Base-by-base conservation (phyloP, 2,888 invertebrate genomes). In the Torymus auratus region DNA sequence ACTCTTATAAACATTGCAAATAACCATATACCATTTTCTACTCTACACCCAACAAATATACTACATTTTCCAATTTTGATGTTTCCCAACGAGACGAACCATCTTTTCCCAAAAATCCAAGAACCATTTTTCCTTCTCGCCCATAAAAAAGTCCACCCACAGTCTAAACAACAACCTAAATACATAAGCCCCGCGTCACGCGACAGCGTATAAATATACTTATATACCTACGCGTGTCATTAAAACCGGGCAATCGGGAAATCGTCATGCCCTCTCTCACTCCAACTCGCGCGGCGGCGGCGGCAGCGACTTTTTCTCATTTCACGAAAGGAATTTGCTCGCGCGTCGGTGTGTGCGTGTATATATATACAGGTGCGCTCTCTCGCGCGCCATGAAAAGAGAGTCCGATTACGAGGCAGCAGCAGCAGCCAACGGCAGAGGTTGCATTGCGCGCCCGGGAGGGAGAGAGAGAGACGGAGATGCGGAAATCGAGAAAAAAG, bases 361-460 rank as follows among this genome's bases (percentile, higher is more conserved):
- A 7, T 41, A 41, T 41, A 41, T 41, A 41, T 41, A 41, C 41
- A 41, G 41, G 41, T 41, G 41, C 41, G 41, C 41, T 41, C 41
- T 41, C 41, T 41, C 41, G 41, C 41, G 41, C 52, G 68, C 28
- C 23, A n/a, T 15, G 62, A 61, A 62, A 62, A 76, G 76, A 74
- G 74, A 76, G 76, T 76, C 76, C 76, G 76, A 76, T 76, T 76
- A 76, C 76, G 60, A 65, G 17, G 41, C 41, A 28, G 28, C 28
- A 3, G 28, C 28, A 15, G 62, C 64, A 28, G 60, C 5, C 61
- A 53, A 61, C 72, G 62, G 14, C 50, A 55, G 50, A 41, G 56
- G 28, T 41, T 41, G 41, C 41, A 41, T 41, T 41, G 41, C 28
- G 28, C 28, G 28, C 41, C 41, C 41, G 41, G 41, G 20, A 56